These are phyloP conservation scores for Syngnathus typhle DNA, from an alignment of 2,113 vertebrate genomes.

Conservation along the genomic window DNA sequence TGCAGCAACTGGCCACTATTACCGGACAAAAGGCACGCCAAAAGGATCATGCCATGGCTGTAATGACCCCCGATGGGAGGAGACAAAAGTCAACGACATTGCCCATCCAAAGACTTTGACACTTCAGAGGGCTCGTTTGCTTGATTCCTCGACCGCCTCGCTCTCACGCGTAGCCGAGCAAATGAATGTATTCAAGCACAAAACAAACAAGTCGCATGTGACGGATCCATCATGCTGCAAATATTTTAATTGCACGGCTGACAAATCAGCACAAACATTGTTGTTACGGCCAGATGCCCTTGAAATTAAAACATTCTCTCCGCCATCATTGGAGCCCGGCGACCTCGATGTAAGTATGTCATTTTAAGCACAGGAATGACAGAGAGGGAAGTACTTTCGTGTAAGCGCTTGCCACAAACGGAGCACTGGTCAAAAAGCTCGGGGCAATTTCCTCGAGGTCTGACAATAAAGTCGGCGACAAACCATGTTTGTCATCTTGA, in stretches of 20 bases:
- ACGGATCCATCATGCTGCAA: conserved; percentile 1
- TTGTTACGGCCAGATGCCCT: conserved; percentile 2
- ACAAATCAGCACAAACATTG: conserved; percentile 11
- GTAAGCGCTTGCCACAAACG: conserved; percentile 37
- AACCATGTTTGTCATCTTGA: conserved; percentile 55
- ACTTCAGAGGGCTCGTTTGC: conserved; percentile 39
- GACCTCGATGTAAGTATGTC: conserved; percentile 13
- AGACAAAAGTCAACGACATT: neutral
- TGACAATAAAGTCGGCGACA: conserved; percentile 48
- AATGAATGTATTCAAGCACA: conserved; percentile 7
- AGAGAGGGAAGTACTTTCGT: conserved; percentile 27
- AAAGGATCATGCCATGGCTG: neutral
- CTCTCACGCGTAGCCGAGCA: neutral
- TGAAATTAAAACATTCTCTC: conserved; percentile 13
- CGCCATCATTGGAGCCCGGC: conserved; percentile 1
- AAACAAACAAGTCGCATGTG: conserved; percentile 9
- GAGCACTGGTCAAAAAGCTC: conserved; percentile 23
- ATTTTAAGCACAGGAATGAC: conserved; percentile 15
- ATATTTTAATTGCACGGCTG: neutral
- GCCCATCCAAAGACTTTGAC: conserved; percentile 35
- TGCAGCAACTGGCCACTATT: neutral
- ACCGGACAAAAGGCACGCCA: neutral
- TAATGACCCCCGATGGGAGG: neutral
- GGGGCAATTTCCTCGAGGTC: conserved; percentile 43
- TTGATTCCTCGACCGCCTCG: neutral